A percentile compares a stretch with the other conserved stretches of the same genome.
These are phyloP conservation scores for Ceratoteleas bidentatus DNA, from an alignment of 1,140 invertebrate species.

Conservation along the genomic window DNA sequence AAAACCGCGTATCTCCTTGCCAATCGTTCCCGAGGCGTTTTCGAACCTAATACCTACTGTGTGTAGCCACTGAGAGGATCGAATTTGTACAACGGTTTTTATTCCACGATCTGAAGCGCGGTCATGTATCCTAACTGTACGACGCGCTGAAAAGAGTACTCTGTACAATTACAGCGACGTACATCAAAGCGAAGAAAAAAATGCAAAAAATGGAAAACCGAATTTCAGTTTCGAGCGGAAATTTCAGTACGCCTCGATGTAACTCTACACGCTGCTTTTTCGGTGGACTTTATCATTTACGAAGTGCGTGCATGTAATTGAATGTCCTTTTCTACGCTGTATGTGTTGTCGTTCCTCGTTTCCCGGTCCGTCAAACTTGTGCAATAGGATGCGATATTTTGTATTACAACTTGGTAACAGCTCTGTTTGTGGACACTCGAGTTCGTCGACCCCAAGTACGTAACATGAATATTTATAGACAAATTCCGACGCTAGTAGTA, in stretches of 20 bases:
- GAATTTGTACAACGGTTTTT: slow-evolving; percentile 48
- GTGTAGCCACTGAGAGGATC: slow-evolving; percentile 18
- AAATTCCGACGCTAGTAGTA: slow-evolving; percentile 26
- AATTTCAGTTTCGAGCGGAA: too few species aligned
- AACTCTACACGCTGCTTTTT: slow-evolving; percentile 11
- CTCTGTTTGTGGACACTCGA: slow-evolving; percentile 5
- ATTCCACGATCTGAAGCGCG: slow-evolving; percentile 62
- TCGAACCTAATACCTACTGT: slow-evolving; percentile 12
- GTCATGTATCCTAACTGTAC: slow-evolving; percentile 67
- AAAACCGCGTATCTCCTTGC: slow-evolving; percentile 5
- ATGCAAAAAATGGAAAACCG: too few species aligned
- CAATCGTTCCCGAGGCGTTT: slow-evolving; percentile 2
- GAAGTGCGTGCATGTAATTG: slow-evolving; percentile 27
- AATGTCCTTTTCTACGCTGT: slow-evolving; percentile 33
- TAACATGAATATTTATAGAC: slow-evolving; percentile 35
- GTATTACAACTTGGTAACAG: background rate
- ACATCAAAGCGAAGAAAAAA: background rate
- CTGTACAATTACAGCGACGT: slow-evolving; percentile 22
- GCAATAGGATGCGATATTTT: slow-evolving; percentile 11
- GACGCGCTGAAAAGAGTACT: slow-evolving; percentile 23
- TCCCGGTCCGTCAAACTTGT: background rate
- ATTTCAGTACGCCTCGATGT: background rate
- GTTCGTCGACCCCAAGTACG: slow-evolving; percentile 7
- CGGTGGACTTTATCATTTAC: slow-evolving; percentile 22
- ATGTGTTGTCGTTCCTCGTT: slow-evolving; percentile 1